Evolutionary conservation across 2,797 vertebrate species (phyloP).

Genomic region (Tokudaia muenninki): DNA sequence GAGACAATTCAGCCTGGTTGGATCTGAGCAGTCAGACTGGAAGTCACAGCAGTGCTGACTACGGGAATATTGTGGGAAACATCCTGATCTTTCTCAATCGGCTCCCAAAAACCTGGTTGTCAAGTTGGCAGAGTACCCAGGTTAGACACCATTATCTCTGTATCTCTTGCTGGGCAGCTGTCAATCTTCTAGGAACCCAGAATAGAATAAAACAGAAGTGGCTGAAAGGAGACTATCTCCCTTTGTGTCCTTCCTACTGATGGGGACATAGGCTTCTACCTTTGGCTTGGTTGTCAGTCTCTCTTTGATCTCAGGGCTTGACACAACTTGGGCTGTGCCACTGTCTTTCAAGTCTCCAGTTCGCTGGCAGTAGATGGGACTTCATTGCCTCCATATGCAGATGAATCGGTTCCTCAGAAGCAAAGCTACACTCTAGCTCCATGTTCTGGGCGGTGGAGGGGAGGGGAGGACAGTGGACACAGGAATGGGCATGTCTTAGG

Average conservation of each 20-base stretch:
- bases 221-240: background rate
- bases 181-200: background rate
- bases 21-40: background rate
- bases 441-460: background rate
- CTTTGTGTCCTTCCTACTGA: background rate
- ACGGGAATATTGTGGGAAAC: background rate
- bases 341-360: background rate
- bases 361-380: background rate
- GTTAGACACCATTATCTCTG: background rate
- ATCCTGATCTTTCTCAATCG: background rate
- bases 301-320: background rate
- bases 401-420: background rate
- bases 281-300: background rate
- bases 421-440: background rate
- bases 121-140: background rate
- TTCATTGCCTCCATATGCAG: background rate
- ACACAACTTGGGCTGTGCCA: background rate
- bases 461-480: rapidly evolving
- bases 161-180: background rate
- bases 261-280: background rate
- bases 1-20: background rate
- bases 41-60: background rate
- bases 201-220: background rate
- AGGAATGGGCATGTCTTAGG: rapidly evolving
- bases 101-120: background rate